A percentile compares a stretch with the other conserved stretches of the same genome.
Conservation (phyloP, 1,140 invertebrate genomes). For the Pantala flavescens region DNA sequence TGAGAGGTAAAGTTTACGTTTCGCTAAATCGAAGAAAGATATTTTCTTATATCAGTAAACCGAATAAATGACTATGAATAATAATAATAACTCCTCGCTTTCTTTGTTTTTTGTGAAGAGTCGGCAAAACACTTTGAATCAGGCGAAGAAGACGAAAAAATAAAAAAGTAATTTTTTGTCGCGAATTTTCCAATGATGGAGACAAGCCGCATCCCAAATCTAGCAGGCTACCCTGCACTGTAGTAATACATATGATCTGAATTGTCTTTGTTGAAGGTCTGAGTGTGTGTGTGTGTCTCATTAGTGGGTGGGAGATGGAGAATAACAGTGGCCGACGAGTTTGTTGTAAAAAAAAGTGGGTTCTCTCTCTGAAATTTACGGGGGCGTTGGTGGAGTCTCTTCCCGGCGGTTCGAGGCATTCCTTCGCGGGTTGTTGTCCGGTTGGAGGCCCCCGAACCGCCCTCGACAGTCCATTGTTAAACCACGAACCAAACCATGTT, state of each 20-base stretch:
- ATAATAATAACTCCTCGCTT: constrained; percentile 1
- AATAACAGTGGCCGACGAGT: not conserved
- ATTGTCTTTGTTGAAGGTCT: constrained; percentile 3
- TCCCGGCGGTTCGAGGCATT: too few species aligned
- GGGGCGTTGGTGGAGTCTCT: too few species aligned
- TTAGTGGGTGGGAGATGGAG: not conserved
- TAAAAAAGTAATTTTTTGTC: not conserved
- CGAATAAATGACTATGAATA: not conserved
- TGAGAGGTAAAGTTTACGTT: not conserved
- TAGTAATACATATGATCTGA: not conserved
- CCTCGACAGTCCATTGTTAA: not conserved
- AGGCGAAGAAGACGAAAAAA: not conserved
- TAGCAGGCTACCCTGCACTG: constrained; percentile 2
- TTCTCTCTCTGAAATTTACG: too few species aligned
- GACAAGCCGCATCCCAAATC: not conserved
- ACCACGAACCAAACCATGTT: constrained; percentile 2
- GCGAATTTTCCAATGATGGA: not conserved
- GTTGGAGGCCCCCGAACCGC: too few species aligned
- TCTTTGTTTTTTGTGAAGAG: not conserved
- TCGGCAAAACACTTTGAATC: not conserved
- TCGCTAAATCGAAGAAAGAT: not conserved
- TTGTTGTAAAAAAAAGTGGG: not conserved
- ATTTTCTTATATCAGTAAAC: constrained; percentile 4
- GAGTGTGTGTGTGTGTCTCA: not conserved
- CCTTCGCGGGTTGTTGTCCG: too few species aligned